phyloP scores from a whole-genome alignment of 2,797 vertebrate species.

The Florisuga fusca region DNA sequence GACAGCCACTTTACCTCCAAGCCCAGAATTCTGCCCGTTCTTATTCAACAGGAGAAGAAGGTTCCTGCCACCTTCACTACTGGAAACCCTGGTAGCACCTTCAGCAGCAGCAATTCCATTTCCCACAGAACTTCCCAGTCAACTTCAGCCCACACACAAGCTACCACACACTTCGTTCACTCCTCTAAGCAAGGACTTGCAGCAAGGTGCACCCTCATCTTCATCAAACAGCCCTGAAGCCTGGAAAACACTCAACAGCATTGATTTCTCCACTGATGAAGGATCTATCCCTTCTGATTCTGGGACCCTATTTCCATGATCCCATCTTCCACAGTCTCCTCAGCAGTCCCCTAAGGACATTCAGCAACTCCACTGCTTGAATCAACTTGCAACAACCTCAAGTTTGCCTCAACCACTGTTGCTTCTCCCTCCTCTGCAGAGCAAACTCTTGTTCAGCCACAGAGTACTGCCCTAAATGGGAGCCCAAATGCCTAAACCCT shows the following conservation, averaged over 20 bases:
- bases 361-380: neutral
- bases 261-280: neutral
- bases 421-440: neutral
- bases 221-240: neutral
- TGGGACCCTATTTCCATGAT: neutral
- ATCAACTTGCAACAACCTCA: neutral
- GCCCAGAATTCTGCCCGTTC: neutral
- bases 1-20: neutral
- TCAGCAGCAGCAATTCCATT: neutral
- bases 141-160: neutral
- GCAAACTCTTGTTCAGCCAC: neutral
- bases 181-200: neutral
- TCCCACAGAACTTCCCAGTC: neutral
- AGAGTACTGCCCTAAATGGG: fast-evolving
- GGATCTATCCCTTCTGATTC: neutral
- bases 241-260: neutral
- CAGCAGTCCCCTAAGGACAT: neutral
- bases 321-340: neutral
- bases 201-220: neutral
- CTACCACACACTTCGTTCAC: neutral
- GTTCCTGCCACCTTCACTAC: neutral
- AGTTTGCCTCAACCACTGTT: neutral
- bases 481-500: neutral
- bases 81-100: neutral
- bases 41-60: neutral